Evolutionary conservation across 2,888 invertebrate species (phyloP).

Genomic region (Drosophila merina): DNA sequence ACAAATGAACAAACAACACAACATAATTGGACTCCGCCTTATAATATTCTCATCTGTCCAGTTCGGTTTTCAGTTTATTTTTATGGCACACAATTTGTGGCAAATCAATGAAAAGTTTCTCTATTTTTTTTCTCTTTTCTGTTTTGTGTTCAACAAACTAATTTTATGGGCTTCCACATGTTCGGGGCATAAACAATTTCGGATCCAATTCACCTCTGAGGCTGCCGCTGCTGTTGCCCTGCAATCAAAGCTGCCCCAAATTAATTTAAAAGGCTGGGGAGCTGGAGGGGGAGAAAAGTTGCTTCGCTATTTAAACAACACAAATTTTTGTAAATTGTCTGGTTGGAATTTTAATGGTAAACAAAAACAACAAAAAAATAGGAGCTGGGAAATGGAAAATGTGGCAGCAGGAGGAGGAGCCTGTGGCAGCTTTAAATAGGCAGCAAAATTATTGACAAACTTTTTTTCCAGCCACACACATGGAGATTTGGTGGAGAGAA

Average conservation of each 20-base stretch:
- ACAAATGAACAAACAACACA: constrained; percentile 49
- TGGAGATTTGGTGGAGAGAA: constrained; percentile 27
- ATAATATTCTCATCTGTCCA: constrained; percentile 20
- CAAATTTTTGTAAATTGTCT: constrained; percentile 73
- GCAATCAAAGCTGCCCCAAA: constrained; percentile 74
- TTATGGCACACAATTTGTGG: constrained; percentile 67
- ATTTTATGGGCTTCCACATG: constrained; percentile 67
- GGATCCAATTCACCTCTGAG: constrained; percentile 31
- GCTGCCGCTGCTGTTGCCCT: constrained; percentile 22
- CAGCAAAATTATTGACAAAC: constrained; percentile 71
- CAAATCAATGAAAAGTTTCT: constrained; percentile 68
- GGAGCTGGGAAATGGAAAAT: constrained; percentile 8
- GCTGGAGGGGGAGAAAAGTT: constrained; percentile 34
- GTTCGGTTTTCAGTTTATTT: constrained; percentile 42
- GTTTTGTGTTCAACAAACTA: constrained; percentile 35
- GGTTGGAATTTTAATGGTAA: constrained; percentile 76
- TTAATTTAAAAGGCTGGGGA: constrained; percentile 64
- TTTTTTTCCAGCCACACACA: constrained; percentile 53
- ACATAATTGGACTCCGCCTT: constrained; percentile 40
- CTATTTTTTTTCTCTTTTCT: neutral
- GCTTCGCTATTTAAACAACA: constrained; percentile 70
- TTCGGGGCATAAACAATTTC: constrained; percentile 68
- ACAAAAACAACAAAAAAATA: constrained; percentile 55
- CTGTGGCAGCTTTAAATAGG: constrained; percentile 63
- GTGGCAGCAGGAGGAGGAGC: constrained; percentile 26